phyloP scores from a whole-genome alignment of 2,113 vertebrate genomes.

The Colossoma macropomum region DNA sequence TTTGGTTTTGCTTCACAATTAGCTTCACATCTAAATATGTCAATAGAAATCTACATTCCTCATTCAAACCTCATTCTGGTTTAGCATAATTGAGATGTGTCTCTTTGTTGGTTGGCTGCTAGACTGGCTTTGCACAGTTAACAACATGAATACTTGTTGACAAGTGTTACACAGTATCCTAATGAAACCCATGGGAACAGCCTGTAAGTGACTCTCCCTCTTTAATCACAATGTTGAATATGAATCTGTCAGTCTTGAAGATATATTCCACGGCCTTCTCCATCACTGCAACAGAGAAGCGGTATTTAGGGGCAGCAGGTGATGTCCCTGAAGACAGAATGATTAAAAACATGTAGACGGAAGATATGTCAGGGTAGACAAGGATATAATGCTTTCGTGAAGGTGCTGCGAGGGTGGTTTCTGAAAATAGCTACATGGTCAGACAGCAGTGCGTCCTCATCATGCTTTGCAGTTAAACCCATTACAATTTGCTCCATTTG shows the following conservation, averaged over 20 bases:
- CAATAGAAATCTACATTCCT: not conserved
- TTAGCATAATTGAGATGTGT: not conserved
- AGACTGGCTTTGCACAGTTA: not conserved
- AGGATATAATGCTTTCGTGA: slow-evolving; percentile 7
- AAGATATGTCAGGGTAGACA: not conserved
- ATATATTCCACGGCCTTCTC: not conserved
- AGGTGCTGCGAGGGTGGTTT: not conserved
- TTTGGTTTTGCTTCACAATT: not conserved
- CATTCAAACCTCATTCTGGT: not conserved
- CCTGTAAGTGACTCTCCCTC: not conserved
- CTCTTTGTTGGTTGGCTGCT: not conserved
- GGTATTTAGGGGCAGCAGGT: not conserved
- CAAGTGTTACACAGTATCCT: not conserved
- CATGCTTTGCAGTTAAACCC: not conserved
- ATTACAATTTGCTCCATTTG: not conserved
- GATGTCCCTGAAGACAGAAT: slow-evolving; percentile 13
- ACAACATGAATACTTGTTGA: slow-evolving; percentile 3
- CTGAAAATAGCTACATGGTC: slow-evolving; percentile 6
- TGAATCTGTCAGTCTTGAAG: slow-evolving; percentile 20
- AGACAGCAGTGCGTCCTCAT: not conserved
- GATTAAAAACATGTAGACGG: slow-evolving; percentile 7
- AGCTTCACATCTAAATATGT: not conserved
- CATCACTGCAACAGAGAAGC: slow-evolving; percentile 1
- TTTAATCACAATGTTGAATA: slow-evolving; percentile 23
- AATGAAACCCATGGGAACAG: slow-evolving; percentile 15